These are phyloP conservation scores for Fregetta grallaria DNA, from an alignment of 2,113 vertebrate species.

Conservation along the genomic window DNA sequence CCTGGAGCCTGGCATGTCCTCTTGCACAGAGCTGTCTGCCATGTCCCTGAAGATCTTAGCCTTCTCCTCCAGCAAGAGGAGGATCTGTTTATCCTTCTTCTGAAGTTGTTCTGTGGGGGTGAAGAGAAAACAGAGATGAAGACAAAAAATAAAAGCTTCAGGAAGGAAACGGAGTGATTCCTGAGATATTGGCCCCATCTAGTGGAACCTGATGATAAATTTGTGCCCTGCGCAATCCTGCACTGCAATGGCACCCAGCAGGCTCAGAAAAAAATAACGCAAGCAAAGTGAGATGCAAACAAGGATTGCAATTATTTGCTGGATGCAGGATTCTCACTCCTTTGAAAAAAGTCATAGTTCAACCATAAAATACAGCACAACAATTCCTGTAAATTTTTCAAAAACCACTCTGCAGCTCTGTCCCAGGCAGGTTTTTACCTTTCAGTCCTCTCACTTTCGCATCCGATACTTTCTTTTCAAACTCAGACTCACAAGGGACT, in stretches of 20 bases:
- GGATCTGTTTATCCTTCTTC: slow-evolving; percentile 92
- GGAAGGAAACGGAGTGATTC: background rate
- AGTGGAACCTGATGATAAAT: slow-evolving; percentile 18
- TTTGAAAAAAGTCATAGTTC: background rate
- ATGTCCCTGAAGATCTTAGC: slow-evolving; percentile 89
- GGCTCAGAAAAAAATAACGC: background rate
- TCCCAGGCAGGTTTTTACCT: slow-evolving; percentile 76
- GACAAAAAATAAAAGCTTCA: background rate
- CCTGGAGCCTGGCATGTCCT: slow-evolving; percentile 68
- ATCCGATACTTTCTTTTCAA: slow-evolving; percentile 88
- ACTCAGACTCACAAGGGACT: slow-evolving; percentile 92
- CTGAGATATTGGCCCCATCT: slow-evolving; percentile 37
- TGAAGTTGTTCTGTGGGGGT: slow-evolving; percentile 83
- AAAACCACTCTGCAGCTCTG: background rate
- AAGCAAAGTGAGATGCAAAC: background rate
- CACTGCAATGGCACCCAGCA: background rate
- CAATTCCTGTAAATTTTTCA: background rate
- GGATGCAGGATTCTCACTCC: background rate
- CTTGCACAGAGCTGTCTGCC: slow-evolving; percentile 78
- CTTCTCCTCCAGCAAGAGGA: slow-evolving; percentile 89
- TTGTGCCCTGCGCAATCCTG: background rate
- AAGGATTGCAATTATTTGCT: background rate
- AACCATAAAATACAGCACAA: background rate
- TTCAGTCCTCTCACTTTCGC: slow-evolving; percentile 88
- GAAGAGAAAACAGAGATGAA: background rate